Conservation (phyloP, 2,113 vertebrate species). For the Paramormyrops kingsleyae region DNA sequence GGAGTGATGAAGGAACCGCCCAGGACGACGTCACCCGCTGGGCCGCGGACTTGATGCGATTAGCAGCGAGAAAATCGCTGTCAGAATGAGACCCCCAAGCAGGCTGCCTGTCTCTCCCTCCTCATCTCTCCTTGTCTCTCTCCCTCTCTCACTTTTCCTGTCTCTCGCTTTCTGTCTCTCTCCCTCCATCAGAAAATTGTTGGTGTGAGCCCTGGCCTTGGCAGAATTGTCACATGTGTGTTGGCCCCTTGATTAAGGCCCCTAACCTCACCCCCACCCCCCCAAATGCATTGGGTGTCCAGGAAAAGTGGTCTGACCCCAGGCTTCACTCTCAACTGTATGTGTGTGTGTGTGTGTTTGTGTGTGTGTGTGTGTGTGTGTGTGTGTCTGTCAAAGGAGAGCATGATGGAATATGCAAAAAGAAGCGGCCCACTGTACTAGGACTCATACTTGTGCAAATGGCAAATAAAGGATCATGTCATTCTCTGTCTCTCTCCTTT, state of each 20-base stretch:
- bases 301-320: not conserved
- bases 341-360: no score
- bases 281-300: no score
- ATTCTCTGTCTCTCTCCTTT: not conserved
- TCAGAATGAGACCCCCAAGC: constrained; percentile 31
- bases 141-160: not conserved
- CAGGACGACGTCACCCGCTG: constrained; percentile 43
- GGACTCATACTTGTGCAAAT: not conserved
- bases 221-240: not conserved
- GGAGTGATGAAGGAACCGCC: constrained; percentile 35
- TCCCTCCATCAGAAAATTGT: not conserved
- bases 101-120: constrained; percentile 19
- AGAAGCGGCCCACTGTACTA: not conserved
- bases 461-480: not conserved
- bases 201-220: not conserved
- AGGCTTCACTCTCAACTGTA: no score
- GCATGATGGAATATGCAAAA: not conserved
- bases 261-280: no score
- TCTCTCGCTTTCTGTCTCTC: not conserved
- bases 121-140: not conserved
- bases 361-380: no score
- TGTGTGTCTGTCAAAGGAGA: not conserved
- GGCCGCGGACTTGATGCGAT: constrained; percentile 44
- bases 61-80: constrained; percentile 45
- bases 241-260: not conserved